These are phyloP conservation scores for Scaptomyza cyrtandrae DNA, from an alignment of 2,888 invertebrate species.

Conservation along the genomic window DNA sequence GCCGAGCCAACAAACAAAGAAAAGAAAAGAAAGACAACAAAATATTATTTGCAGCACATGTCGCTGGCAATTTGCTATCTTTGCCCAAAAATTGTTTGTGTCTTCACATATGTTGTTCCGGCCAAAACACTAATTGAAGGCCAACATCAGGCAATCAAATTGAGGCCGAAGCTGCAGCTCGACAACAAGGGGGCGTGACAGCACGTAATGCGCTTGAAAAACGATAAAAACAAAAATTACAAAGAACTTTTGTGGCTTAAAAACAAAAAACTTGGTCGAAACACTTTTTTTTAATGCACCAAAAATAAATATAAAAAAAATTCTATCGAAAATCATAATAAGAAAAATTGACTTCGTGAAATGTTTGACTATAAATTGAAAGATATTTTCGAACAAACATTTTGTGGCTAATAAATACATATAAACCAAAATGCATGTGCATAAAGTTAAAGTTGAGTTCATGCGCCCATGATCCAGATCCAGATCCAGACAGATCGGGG, in stretches of 20 bases:
- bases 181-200: conserved; percentile 32
- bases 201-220: conserved; percentile 28
- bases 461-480: conserved; percentile 61
- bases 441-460: conserved; percentile 24
- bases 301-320: too few species aligned
- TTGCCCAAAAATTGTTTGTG: conserved; percentile 47
- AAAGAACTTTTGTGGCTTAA: neutral
- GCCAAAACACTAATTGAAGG: conserved; percentile 72
- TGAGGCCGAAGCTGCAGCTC: neutral
- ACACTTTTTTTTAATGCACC: too few species aligned
- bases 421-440: neutral
- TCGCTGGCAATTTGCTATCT: conserved; percentile 63
- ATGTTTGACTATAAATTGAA: too few species aligned
- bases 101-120: conserved; percentile 42
- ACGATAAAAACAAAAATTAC: neutral
- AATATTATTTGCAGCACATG: conserved; percentile 55
- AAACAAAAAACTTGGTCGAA: neutral
- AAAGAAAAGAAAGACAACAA: neutral
- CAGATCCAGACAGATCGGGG: conserved; percentile 74
- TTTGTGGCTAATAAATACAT: neutral
- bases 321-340: too few species aligned
- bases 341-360: too few species aligned
- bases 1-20: conserved; percentile 18
- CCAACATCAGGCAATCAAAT: conserved; percentile 39
- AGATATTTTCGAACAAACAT: neutral